phyloP scores from a whole-genome alignment of 2,888 invertebrate species.

The Apotomis turbidana region DNA sequence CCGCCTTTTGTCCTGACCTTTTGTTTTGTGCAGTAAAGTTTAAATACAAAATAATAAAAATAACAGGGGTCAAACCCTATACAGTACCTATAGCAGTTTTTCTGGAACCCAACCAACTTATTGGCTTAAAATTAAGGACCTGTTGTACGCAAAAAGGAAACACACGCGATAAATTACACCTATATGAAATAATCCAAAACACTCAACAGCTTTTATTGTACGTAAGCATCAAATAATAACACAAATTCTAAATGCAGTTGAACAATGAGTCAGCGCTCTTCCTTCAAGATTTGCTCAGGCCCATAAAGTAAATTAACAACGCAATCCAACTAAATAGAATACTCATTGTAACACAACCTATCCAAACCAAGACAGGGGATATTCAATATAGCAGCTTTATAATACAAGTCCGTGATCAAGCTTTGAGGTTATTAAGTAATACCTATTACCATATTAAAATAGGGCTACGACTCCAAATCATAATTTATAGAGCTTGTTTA shows the following conservation, averaged over 20 bases:
- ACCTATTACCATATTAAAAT: constrained; percentile 42
- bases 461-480: constrained; percentile 38
- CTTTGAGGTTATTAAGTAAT: constrained; percentile 40
- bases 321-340: constrained; percentile 23
- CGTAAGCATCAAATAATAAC: background rate
- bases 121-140: no score
- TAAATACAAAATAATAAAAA: no score
- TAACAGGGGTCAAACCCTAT: no score
- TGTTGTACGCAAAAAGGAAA: no score
- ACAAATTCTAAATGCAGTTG: background rate
- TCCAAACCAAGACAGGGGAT: background rate
- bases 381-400: constrained; percentile 10
- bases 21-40: no score
- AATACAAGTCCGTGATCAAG: constrained; percentile 37
- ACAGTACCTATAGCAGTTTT: no score
- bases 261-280: constrained; percentile 39
- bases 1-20: no score
- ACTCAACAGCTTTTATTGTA: background rate
- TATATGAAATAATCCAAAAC: background rate
- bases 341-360: background rate
- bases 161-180: no score
- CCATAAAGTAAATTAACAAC: constrained; percentile 36
- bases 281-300: constrained; percentile 35
- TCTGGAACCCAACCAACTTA: no score
- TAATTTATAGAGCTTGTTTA: constrained; percentile 37